Conservation (phyloP, 2,113 vertebrate species). For the Beaufortia kweichowensis region DNA sequence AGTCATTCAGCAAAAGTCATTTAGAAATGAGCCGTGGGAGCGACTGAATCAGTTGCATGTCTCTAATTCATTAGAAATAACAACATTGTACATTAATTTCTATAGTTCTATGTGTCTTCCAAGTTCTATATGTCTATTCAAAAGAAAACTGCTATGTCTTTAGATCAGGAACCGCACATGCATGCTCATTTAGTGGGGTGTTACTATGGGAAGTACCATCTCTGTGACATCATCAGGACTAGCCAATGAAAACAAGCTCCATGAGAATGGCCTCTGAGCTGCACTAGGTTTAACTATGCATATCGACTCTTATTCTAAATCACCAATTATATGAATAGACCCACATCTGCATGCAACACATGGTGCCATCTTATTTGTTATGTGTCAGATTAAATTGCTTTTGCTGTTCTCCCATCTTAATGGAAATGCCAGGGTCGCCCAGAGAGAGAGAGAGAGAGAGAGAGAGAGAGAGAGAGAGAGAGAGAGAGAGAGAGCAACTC, state of each 20-base stretch:
- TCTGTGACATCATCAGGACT: slow-evolving; percentile 1
- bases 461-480: neutral
- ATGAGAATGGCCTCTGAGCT: neutral
- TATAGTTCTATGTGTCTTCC: neutral
- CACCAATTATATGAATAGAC: slow-evolving; percentile 39
- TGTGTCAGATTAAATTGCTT: slow-evolving; percentile 42
- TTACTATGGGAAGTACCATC: neutral
- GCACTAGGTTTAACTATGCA: neutral
- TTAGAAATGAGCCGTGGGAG: neutral
- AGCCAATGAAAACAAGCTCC: neutral
- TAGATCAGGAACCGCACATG: neutral
- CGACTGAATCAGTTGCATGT: neutral
- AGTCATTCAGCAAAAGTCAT: neutral
- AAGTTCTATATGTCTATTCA: too few species aligned
- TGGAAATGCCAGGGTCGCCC: slow-evolving; percentile 37
- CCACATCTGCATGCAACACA: slow-evolving; percentile 27
- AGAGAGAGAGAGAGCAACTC: slow-evolving; percentile 22
- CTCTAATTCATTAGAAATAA: neutral
- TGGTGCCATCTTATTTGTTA: slow-evolving; percentile 35
- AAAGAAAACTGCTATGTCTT: neutral
- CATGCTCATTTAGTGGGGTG: neutral
- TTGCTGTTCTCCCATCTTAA: slow-evolving; percentile 40
- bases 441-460: slow-evolving; percentile 17
- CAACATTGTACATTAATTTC: neutral
- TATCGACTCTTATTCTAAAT: slow-evolving; percentile 16